These are phyloP conservation scores for Amphimedon queenslandica DNA, from an alignment of 37 sponge, comb jelly and placozoan species.

Conservation along the genomic window DNA sequence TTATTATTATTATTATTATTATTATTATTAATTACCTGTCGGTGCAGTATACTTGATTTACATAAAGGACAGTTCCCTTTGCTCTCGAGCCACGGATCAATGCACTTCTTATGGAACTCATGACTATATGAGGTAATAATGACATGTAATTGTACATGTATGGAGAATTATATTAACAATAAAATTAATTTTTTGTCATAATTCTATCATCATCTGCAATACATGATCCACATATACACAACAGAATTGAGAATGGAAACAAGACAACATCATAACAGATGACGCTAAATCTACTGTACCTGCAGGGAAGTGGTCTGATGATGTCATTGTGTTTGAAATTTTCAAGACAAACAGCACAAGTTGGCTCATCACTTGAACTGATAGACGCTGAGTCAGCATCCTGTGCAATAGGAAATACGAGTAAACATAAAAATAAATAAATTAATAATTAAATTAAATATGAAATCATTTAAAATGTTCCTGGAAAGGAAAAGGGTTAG, in stretches of 20 bases:
- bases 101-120: constrained; percentile 91
- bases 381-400: background rate
- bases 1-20: background rate
- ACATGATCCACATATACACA: too few relatives aligned
- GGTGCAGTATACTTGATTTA: constrained; percentile 62
- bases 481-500: too few relatives aligned
- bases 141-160: background rate
- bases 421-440: background rate
- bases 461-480: background rate
- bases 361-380: constrained; percentile 37
- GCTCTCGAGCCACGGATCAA: constrained; percentile 90
- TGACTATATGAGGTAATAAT: constrained; percentile 53
- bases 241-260: too few relatives aligned
- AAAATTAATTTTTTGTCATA: too few relatives aligned
- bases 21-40: background rate
- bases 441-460: background rate
- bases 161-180: too few relatives aligned
- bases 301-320: constrained; percentile 81
- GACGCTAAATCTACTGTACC: constrained; percentile 32
- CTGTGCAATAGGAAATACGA: too few relatives aligned
- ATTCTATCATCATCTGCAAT: too few relatives aligned
- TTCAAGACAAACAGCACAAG: constrained; percentile 92
- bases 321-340: constrained; percentile 56
- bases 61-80: constrained; percentile 93
- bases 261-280: background rate